These are phyloP conservation scores for Vombatus ursinus DNA, from an alignment of 2,113 vertebrate genomes.

Conservation along the genomic window DNA sequence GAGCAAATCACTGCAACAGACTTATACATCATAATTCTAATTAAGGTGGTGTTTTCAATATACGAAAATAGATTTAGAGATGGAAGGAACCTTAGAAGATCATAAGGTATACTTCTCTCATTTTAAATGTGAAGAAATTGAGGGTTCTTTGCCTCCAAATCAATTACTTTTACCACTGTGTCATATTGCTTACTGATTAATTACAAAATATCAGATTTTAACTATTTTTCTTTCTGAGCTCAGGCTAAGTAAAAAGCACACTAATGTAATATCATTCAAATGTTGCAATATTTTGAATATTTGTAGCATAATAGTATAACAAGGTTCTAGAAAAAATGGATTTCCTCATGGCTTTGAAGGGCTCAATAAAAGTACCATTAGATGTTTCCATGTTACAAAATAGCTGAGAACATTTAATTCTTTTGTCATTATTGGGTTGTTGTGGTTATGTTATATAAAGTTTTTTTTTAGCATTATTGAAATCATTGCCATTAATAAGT, in stretches of 20 bases:
- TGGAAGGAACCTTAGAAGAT: neutral
- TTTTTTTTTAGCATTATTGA: neutral
- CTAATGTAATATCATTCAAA: neutral
- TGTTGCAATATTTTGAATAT: neutral
- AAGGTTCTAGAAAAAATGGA: neutral
- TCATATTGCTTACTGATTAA: neutral
- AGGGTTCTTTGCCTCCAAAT: neutral
- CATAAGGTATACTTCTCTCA: neutral
- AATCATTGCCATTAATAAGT: neutral
- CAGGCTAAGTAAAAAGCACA: neutral
- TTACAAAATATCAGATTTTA: neutral
- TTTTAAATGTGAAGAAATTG: neutral
- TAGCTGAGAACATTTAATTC: neutral
- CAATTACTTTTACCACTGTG: neutral
- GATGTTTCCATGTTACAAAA: neutral
- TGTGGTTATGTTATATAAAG: neutral
- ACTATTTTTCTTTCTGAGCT: neutral
- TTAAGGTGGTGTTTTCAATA: neutral
- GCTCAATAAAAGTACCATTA: neutral
- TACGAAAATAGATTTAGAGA: neutral
- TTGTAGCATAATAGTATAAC: neutral
- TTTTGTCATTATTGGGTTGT: neutral
- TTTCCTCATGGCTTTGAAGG: neutral
- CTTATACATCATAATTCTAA: neutral
- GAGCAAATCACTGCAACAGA: neutral